phyloP scores from a whole-genome alignment of 2,113 vertebrate species.

The Microtus richardsoni region DNA sequence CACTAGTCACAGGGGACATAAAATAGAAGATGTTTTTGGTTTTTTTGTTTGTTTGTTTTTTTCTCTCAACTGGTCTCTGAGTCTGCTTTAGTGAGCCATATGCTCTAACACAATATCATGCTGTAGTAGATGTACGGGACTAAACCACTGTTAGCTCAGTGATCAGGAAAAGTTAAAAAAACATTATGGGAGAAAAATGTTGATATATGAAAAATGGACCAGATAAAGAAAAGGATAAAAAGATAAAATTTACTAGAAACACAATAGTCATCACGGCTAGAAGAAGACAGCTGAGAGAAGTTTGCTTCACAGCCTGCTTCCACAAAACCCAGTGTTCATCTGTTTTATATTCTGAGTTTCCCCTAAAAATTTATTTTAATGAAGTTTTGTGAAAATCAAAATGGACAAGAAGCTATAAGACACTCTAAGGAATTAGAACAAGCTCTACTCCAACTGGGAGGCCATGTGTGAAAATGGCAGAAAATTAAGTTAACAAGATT shows the following conservation, averaged over 20 bases:
- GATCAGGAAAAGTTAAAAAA: neutral
- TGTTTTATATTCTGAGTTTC: neutral
- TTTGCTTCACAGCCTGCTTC: neutral
- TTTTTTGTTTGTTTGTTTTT: too few species aligned
- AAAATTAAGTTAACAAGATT: conserved; percentile 62
- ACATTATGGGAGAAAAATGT: neutral
- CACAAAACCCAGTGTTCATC: neutral
- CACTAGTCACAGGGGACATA: neutral
- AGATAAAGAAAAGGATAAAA: neutral
- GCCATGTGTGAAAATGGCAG: conserved; percentile 35
- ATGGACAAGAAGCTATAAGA: neutral
- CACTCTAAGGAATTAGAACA: conserved; percentile 17
- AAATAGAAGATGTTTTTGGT: neutral
- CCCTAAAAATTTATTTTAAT: neutral
- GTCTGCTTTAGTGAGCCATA: neutral
- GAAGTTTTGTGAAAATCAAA: conserved; percentile 18
- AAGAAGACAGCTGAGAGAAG: neutral
- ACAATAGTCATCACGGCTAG: accelerated
- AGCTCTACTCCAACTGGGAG: neutral
- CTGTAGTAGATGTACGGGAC: accelerated
- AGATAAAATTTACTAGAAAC: neutral
- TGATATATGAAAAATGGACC: neutral
- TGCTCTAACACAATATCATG: accelerated
- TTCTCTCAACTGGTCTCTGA: neutral
- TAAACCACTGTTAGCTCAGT: neutral